Conservation (phyloP, 2,888 invertebrate genomes). For the Andrena praecox region DNA sequence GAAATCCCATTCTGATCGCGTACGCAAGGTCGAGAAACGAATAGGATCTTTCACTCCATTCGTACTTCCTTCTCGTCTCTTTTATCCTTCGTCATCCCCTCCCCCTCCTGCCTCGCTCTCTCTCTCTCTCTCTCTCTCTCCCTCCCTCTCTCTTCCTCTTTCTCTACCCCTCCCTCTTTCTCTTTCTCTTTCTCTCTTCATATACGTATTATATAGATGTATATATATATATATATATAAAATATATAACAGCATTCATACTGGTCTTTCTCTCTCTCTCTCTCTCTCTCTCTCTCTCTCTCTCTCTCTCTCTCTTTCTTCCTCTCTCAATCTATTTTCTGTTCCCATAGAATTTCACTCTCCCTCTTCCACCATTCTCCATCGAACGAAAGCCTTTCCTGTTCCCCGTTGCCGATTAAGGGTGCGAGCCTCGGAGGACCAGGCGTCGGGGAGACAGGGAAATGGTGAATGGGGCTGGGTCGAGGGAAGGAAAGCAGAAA, state of each 20-base stretch:
- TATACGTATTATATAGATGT: no score
- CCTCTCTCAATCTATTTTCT: neutral
- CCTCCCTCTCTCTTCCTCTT: conserved; percentile 21
- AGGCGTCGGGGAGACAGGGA: neutral
- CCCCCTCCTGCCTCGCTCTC: neutral
- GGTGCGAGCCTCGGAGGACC: neutral
- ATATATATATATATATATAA: no score
- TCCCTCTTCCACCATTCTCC: neutral
- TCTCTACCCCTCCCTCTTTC: neutral
- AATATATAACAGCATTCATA: neutral
- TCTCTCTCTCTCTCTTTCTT: neutral
- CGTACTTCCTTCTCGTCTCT: conserved; percentile 46
- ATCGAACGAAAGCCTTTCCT: neutral
- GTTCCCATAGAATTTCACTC: conserved; percentile 17
- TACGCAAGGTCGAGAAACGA: conserved; percentile 2
- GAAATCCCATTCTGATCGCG: conserved; percentile 38
- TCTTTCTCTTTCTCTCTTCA: neutral
- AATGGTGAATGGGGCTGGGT: conserved; percentile 30
- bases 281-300: neutral
- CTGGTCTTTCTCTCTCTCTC: neutral
- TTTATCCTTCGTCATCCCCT: conserved; percentile 40
- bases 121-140: conserved; percentile 15
- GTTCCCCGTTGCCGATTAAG: neutral
- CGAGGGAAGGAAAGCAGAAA: neutral
- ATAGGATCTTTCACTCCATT: conserved; percentile 32